Evolutionary conservation across 1,140 invertebrate genomes (phyloP).

Genomic region (Anagrus nilaparvatae): DNA sequence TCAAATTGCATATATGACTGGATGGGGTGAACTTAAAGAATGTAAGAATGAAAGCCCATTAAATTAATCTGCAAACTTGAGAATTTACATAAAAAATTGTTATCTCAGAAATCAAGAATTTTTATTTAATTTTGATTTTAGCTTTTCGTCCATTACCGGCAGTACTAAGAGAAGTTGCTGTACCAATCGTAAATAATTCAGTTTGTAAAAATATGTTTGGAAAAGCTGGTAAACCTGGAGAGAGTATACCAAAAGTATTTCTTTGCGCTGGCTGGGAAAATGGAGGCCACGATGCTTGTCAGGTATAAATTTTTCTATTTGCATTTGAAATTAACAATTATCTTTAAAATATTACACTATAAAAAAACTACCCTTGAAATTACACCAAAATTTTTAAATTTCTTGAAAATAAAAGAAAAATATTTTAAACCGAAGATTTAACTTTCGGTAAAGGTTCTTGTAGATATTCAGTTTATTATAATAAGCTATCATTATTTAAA

Average conservation of each 20-base stretch:
- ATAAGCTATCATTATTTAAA: too few relatives aligned
- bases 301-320: slow-evolving; percentile 46
- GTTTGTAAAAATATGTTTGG: slow-evolving; percentile 86
- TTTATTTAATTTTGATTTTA: slow-evolving; percentile 19
- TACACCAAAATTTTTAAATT: too few relatives aligned
- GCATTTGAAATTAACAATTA: too few relatives aligned
- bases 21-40: slow-evolving; percentile 87
- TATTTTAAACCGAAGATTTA: too few relatives aligned
- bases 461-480: too few relatives aligned
- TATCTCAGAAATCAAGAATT: too few relatives aligned
- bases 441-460: too few relatives aligned
- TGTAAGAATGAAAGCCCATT: slow-evolving; percentile 40
- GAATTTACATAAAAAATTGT: not conserved
- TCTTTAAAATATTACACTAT: too few relatives aligned
- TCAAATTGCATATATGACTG: slow-evolving; percentile 78
- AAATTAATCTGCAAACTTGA: not conserved
- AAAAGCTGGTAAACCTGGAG: slow-evolving; percentile 78
- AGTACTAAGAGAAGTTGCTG: slow-evolving; percentile 80
- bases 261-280: slow-evolving; percentile 87
- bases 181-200: slow-evolving; percentile 85
- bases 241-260: slow-evolving; percentile 89
- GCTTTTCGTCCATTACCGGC: slow-evolving; percentile 81
- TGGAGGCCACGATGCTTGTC: slow-evolving; percentile 87
- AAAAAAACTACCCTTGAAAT: too few relatives aligned
- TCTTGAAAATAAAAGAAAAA: too few relatives aligned